Base-by-base conservation (phyloP, 1,140 invertebrate genomes). In the Aphelinus atriplicis region DNA sequence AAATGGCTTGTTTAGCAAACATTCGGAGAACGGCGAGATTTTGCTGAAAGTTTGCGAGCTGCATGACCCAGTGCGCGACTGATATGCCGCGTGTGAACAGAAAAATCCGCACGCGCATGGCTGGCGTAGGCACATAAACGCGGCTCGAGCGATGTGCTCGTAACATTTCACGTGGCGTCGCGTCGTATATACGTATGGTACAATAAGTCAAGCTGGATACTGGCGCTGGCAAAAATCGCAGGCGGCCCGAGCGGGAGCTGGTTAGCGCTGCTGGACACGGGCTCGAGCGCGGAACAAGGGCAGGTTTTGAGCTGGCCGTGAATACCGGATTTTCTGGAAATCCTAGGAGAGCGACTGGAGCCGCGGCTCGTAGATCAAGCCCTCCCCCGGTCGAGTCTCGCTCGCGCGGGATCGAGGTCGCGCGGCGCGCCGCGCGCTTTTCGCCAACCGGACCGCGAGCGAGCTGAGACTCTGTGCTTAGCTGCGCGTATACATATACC, bases 291-390 rank as follows among this genome's bases (percentile, higher is more conserved):
- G 26, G 26, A 60, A 60, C 10, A 63, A 63, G 61, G 61, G 61
- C 61, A 63, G 61, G 61, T 63, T 48, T 26, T 26, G 26, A 26
- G 26, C 26, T 26, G 26, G 26, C 26, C 26, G 7, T 3, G 5
- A 26, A 63, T 63, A 63, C 61, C 61, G 61, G 61, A 63, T 63
- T 63, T 63, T 63, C 61, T 63, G 61, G 61, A 63, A 63, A 63
- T 63, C 61, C 61, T 63, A 63, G 61, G 26, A 63, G 46, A 4
- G 2, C 9, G 42, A 45, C 60, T 5, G 9, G 26, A 60, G 26
- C 45, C 51, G 64, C 45, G 26, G 50, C 55, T 26, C 53, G 42
- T 63, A 63, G 61, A 63, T 47, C 61, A 63, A 63, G 61, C 61
- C 26, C 6, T 26, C 26, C 26, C 26, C 26, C 26, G 26, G 26